These are phyloP conservation scores for Turnix velox DNA, from an alignment of 2,113 vertebrate genomes.

Conservation along the genomic window DNA sequence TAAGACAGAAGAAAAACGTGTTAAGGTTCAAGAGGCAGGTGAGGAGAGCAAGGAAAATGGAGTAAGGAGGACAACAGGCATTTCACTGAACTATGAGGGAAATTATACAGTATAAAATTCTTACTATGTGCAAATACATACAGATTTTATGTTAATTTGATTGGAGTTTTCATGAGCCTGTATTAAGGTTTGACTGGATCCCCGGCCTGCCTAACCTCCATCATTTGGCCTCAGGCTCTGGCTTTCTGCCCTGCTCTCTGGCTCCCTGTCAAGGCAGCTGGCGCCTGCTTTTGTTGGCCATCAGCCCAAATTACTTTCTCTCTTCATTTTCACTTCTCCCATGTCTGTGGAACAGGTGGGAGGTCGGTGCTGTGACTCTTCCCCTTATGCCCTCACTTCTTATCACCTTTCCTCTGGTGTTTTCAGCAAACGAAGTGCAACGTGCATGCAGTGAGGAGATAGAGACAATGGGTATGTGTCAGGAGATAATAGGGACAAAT, in stretches of 20 bases:
- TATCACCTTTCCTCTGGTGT: neutral
- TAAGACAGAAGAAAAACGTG: neutral
- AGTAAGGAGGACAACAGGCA: neutral
- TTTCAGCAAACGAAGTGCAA: neutral
- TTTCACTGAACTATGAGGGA: neutral
- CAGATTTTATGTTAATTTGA: neutral
- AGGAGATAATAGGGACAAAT: neutral
- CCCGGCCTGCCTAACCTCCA: neutral
- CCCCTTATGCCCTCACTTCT: neutral
- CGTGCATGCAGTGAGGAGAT: neutral
- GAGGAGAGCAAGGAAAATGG: neutral
- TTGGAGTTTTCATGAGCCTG: neutral
- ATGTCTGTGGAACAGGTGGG: neutral
- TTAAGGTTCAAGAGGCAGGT: neutral
- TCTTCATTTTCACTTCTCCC: neutral
- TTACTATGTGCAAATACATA: neutral
- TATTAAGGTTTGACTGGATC: neutral
- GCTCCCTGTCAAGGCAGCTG: neutral
- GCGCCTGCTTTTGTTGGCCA: neutral
- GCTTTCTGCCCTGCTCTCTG: neutral
- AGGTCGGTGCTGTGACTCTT: neutral
- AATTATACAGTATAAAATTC: neutral
- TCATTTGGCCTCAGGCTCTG: neutral
- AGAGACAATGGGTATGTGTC: neutral
- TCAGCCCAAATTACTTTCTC: neutral